These are phyloP conservation scores for Propithecus coquereli DNA, from an alignment of 2,113 vertebrate species.

Conservation along the genomic window DNA sequence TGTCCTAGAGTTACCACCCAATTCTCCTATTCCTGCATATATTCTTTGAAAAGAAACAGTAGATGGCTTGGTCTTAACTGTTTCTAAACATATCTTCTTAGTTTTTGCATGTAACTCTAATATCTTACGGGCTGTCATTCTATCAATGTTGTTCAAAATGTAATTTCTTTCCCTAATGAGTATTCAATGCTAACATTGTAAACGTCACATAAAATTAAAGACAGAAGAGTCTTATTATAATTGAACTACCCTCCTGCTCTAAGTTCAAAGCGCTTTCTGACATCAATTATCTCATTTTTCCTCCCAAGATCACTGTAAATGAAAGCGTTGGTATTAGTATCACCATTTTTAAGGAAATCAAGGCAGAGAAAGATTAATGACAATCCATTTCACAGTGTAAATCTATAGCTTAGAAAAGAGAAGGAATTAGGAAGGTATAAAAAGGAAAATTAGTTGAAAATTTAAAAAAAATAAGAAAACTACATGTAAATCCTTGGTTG, in stretches of 20 bases:
- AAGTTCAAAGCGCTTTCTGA: not conserved
- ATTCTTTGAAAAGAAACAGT: not conserved
- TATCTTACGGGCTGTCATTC: not conserved
- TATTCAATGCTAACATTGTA: not conserved
- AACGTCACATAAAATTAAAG: conserved; percentile 17
- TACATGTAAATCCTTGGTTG: not conserved
- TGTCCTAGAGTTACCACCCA: not conserved
- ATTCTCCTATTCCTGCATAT: not conserved
- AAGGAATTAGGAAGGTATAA: not conserved
- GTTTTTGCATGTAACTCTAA: not conserved
- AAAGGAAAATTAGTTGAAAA: not conserved
- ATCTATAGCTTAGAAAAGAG: not conserved
- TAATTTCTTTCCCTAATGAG: not conserved
- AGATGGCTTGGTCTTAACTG: not conserved
- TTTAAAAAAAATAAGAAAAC: not conserved
- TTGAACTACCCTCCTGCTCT: not conserved
- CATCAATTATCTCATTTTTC: not conserved
- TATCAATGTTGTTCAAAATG: not conserved
- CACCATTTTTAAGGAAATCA: not conserved
- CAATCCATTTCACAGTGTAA: not conserved
- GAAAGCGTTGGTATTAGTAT: not conserved
- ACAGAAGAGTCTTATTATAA: not conserved
- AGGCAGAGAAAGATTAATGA: not conserved
- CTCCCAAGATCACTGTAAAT: not conserved
- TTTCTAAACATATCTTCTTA: not conserved